These are phyloP conservation scores for Panzeria rudis DNA, from an alignment of 2,888 invertebrate genomes.

Conservation along the genomic window DNA sequence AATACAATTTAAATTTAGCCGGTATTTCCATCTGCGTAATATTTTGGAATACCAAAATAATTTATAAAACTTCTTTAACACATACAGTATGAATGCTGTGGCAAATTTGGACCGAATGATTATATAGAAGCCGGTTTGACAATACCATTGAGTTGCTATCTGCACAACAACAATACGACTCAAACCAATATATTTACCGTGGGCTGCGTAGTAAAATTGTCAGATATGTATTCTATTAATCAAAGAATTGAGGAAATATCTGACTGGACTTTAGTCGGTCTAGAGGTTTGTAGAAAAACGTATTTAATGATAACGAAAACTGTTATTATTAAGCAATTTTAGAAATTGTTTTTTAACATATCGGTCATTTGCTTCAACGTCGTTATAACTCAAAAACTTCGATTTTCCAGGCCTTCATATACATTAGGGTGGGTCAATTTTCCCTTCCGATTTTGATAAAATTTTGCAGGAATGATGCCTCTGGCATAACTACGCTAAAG, in stretches of 20 bases:
- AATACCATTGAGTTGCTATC: slow-evolving; percentile 78
- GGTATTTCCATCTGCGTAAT: background rate
- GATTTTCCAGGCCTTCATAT: too few species aligned
- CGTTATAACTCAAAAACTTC: too few species aligned
- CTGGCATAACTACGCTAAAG: too few species aligned
- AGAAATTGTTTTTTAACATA: too few species aligned
- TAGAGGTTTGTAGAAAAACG: slow-evolving; percentile 75
- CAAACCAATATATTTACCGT: slow-evolving; percentile 74
- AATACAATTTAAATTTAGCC: too few species aligned
- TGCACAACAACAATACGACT: slow-evolving; percentile 75
- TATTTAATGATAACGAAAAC: background rate
- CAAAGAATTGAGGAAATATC: slow-evolving; percentile 77
- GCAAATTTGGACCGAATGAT: slow-evolving; percentile 77
- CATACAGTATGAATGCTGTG: slow-evolving; percentile 75
- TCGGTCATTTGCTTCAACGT: too few species aligned
- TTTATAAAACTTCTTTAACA: background rate
- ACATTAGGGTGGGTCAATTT: too few species aligned
- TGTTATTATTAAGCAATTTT: background rate
- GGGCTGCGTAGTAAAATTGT: slow-evolving; percentile 75
- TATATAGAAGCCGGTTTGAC: slow-evolving; percentile 74
- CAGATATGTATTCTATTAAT: slow-evolving; percentile 73
- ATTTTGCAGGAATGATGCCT: too few species aligned
- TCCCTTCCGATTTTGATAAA: too few species aligned
- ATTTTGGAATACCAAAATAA: background rate
- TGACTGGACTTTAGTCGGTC: slow-evolving; percentile 78